These are phyloP conservation scores for Drosophila tristis DNA, from an alignment of 1,140 invertebrate species.

Conservation along the genomic window DNA sequence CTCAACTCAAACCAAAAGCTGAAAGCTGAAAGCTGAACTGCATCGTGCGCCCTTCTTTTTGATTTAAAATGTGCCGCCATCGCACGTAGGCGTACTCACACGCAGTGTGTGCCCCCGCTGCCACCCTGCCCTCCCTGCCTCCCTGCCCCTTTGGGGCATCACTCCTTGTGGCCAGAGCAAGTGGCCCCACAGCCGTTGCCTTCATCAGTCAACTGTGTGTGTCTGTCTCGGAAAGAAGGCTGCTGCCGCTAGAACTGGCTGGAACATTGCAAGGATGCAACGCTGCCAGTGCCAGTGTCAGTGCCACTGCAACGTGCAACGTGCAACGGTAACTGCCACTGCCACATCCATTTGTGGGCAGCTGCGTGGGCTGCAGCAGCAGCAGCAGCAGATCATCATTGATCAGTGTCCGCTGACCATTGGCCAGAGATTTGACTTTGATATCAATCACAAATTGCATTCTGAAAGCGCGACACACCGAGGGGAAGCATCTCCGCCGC, in stretches of 20 bases:
- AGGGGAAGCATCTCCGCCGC: too few species aligned
- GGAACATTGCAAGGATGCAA: slow-evolving; percentile 17
- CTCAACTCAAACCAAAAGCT: slow-evolving; percentile 3
- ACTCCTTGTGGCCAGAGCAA: slow-evolving; percentile 27
- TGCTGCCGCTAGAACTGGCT: slow-evolving; percentile 13
- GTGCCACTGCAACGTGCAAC: slow-evolving; percentile 4
- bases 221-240: slow-evolving; percentile 37
- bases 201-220: slow-evolving; percentile 59
- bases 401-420: slow-evolving; percentile 48
- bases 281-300: slow-evolving; percentile 4
- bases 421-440: slow-evolving; percentile 35
- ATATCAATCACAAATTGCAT: slow-evolving; percentile 24
- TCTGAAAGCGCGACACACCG: too few species aligned
- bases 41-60: slow-evolving; percentile 80
- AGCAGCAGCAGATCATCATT: slow-evolving; percentile 38
- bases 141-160: neutral
- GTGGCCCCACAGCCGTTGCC: slow-evolving; percentile 35
- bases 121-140: neutral
- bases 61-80: slow-evolving; percentile 81
- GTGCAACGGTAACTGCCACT: slow-evolving; percentile 21
- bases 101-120: slow-evolving; percentile 36
- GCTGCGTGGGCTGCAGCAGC: neutral
- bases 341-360: too few species aligned
- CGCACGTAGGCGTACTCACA: slow-evolving; percentile 79
- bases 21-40: slow-evolving; percentile 31